These are phyloP conservation scores for Thunnus albacares DNA, from an alignment of 2,797 vertebrate genomes.

Conservation along the genomic window DNA sequence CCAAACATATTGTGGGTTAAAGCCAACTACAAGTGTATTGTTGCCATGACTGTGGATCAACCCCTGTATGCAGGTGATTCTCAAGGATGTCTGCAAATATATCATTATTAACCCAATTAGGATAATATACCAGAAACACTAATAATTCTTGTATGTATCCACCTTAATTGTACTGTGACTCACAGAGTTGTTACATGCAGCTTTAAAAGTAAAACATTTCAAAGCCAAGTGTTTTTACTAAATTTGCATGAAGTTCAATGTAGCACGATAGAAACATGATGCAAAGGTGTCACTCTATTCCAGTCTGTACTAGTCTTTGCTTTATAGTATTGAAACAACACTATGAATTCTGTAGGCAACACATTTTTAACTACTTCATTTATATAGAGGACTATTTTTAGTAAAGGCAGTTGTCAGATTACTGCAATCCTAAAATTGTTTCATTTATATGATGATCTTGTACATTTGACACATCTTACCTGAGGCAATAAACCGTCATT, in stretches of 20 bases:
- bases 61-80: background rate
- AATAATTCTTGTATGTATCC: background rate
- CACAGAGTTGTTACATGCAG: background rate
- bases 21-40: background rate
- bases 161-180: background rate
- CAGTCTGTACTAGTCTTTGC: background rate
- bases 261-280: background rate
- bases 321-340: no score
- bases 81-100: background rate
- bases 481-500: no score
- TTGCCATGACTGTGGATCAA: background rate
- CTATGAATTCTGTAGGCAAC: background rate
- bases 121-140: background rate
- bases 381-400: background rate
- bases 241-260: background rate
- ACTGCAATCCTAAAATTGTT: background rate
- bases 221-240: background rate
- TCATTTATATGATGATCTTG: background rate
- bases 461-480: background rate
- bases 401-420: background rate
- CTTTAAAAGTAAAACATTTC: background rate
- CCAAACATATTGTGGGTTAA: background rate
- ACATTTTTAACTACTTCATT: no score
- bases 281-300: background rate
- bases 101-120: background rate